Evolutionary conservation across 2,888 invertebrate genomes (phyloP).

Genomic region (Epistrophe eligans): DNA sequence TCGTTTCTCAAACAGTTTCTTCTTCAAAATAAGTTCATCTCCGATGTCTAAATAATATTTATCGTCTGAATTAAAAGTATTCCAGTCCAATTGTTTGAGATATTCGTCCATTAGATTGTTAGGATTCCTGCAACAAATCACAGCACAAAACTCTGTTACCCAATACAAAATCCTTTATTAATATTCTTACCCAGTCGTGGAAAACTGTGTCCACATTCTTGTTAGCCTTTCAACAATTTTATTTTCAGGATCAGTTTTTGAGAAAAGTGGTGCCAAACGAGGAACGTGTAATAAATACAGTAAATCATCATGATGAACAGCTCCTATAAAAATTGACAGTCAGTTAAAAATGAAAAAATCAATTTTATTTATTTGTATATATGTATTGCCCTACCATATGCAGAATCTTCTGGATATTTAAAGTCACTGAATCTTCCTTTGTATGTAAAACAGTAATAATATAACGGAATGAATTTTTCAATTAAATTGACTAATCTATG

Average conservation of each 20-base stretch:
- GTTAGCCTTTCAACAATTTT: conserved; percentile 83
- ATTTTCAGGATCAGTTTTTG: conserved; percentile 82
- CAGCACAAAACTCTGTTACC: background rate
- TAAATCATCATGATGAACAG: conserved; percentile 84
- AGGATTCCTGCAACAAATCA: conserved; percentile 79
- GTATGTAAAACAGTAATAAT: conserved; percentile 86
- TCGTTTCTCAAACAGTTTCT: conserved; percentile 70
- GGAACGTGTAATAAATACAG: conserved; percentile 82
- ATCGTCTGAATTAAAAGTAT: conserved; percentile 75
- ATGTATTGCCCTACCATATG: conserved; percentile 82
- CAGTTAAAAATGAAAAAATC: background rate
- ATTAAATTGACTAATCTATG: conserved; percentile 86
- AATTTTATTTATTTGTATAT: background rate
- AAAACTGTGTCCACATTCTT: conserved; percentile 84
- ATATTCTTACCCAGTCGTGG: conserved; percentile 78
- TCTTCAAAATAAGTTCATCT: conserved; percentile 77
- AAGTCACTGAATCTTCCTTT: conserved; percentile 86
- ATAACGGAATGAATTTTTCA: conserved; percentile 85
- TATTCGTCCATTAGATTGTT: conserved; percentile 79
- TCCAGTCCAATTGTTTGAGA: conserved; percentile 79
- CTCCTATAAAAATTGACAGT: conserved; percentile 79
- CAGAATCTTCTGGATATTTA: conserved; percentile 84
- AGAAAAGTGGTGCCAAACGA: conserved; percentile 81
- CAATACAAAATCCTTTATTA: too few relatives aligned
- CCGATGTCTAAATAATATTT: conserved; percentile 80